These are phyloP conservation scores for Stenichneumon culpator DNA, from an alignment of 2,888 invertebrate genomes.

Conservation along the genomic window DNA sequence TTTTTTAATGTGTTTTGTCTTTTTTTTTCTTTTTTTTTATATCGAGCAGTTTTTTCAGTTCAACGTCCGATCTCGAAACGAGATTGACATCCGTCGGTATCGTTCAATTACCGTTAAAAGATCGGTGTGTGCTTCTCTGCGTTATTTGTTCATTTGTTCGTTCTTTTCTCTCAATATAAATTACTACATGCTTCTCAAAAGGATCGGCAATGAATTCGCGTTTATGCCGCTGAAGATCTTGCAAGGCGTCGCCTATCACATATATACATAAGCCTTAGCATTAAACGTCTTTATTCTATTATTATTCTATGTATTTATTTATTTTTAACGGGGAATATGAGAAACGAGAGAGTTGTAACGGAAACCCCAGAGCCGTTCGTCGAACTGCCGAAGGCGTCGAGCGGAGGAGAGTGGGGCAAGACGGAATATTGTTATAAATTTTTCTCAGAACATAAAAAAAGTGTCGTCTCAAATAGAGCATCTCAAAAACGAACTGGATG, in stretches of 20 bases:
- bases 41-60: not conserved
- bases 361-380: no score
- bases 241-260: constrained; percentile 15
- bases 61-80: constrained; percentile 17
- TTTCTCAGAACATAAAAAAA: no score
- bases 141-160: not conserved
- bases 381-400: no score
- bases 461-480: no score
- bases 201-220: constrained; percentile 51
- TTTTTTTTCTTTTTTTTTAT: not conserved
- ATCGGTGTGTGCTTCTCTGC: constrained; percentile 21
- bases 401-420: no score
- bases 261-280: constrained; percentile 19
- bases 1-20: not conserved
- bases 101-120: constrained; percentile 8
- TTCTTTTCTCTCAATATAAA: constrained; percentile 73
- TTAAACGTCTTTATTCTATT: constrained; percentile 11
- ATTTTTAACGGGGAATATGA: no score
- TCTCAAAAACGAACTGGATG: no score
- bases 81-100: not conserved
- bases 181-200: constrained; percentile 69
- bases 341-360: no score
- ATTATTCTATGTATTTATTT: not conserved
- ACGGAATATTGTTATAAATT: no score
- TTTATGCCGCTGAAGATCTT: constrained; percentile 8